These are phyloP conservation scores for Rhinoptilus africanus DNA, from an alignment of 2,113 vertebrate species.

Conservation along the genomic window DNA sequence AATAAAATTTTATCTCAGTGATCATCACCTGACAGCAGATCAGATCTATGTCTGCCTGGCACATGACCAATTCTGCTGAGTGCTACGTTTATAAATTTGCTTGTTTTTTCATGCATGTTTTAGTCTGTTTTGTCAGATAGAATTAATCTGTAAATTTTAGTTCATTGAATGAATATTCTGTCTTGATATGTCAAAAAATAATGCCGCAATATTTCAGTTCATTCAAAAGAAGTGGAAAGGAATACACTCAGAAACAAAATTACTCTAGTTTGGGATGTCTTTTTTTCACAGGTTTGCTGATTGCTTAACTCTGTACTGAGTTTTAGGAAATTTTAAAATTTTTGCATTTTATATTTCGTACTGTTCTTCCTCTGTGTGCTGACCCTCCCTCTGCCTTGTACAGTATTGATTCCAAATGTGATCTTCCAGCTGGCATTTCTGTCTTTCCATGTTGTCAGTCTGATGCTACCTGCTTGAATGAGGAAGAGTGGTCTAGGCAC, in stretches of 20 bases:
- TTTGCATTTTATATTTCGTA: background rate
- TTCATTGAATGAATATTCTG: background rate
- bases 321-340: background rate
- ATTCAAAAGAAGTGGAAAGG: background rate
- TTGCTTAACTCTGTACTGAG: background rate
- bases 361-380: background rate
- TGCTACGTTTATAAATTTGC: background rate
- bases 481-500: background rate
- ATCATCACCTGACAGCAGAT: background rate
- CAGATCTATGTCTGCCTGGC: background rate
- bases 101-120: background rate
- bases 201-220: background rate
- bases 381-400: background rate
- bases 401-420: background rate
- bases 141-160: background rate
- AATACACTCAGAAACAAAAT: background rate
- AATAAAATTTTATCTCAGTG: background rate
- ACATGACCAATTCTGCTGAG: background rate
- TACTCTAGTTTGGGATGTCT: background rate
- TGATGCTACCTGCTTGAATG: background rate
- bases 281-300: background rate
- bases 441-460: accelerated
- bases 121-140: background rate
- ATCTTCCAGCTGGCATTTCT: background rate
- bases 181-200: background rate